These are phyloP conservation scores for Volucella zonaria DNA, from an alignment of 2,888 invertebrate genomes.

Conservation along the genomic window DNA sequence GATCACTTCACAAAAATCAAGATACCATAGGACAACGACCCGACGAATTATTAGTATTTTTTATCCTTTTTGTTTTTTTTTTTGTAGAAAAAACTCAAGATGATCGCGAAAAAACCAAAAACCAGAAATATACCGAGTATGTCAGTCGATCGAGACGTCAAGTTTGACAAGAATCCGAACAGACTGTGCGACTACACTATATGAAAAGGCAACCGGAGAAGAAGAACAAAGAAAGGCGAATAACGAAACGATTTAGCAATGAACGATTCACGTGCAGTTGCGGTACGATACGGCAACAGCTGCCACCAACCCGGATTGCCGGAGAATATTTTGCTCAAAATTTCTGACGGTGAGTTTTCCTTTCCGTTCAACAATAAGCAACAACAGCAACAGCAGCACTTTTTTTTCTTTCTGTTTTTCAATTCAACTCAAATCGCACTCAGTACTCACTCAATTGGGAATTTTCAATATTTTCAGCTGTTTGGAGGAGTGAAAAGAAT, in stretches of 20 bases:
- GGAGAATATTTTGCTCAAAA: constrained; percentile 43
- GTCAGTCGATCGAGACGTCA: constrained; percentile 23
- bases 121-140: background rate
- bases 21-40: constrained; percentile 50
- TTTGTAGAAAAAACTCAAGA: too few species aligned
- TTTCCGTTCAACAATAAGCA: constrained; percentile 15
- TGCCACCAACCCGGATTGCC: constrained; percentile 38
- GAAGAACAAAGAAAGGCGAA: constrained; percentile 56
- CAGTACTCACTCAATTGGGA: constrained; percentile 46
- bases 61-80: constrained; percentile 7
- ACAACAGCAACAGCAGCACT: background rate
- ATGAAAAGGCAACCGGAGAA: background rate
- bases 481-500: background rate
- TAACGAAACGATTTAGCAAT: background rate
- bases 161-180: background rate
- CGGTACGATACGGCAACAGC: background rate
- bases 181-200: constrained; percentile 18
- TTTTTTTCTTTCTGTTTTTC: constrained; percentile 7
- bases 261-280: constrained; percentile 47
- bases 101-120: constrained; percentile 25
- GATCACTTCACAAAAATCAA: background rate
- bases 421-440: constrained; percentile 8
- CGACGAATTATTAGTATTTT: constrained; percentile 5
- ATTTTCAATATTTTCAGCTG: background rate
- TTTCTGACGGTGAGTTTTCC: constrained; percentile 39